Percentiles rank a stretch among this genome's conserved stretches.
Evolutionary conservation across 2,113 vertebrate species (phyloP).

Genomic region (Laterallus jamaicensis): DNA sequence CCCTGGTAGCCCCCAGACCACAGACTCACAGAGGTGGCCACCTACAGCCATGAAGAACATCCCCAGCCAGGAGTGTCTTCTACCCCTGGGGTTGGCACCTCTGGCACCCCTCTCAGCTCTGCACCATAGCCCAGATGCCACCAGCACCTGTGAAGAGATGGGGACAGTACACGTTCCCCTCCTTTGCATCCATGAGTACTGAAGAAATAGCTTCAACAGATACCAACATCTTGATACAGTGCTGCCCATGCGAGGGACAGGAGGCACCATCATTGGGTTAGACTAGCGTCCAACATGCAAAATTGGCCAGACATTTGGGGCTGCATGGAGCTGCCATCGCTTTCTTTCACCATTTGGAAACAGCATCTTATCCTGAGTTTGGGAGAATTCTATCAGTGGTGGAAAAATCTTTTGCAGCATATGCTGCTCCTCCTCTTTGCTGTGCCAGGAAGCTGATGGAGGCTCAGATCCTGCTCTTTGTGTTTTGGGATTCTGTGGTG

Average conservation of each 20-base stretch:
- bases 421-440: neutral
- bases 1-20: neutral
- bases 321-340: neutral
- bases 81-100: neutral
- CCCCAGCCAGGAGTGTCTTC: neutral
- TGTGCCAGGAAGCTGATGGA: neutral
- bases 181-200: neutral
- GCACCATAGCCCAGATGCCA: neutral
- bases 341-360: neutral
- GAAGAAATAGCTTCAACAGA: neutral
- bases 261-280: neutral
- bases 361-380: neutral
- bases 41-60: neutral
- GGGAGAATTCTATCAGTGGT: neutral
- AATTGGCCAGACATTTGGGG: neutral
- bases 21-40: rapidly evolving
- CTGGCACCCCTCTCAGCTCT: neutral
- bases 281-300: neutral
- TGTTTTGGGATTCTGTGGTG: neutral
- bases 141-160: neutral
- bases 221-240: neutral
- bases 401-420: neutral
- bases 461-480: neutral
- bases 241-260: neutral
- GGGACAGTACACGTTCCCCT: neutral